Conservation (phyloP, 2,888 invertebrate genomes). For the Hymenopus coronatus region DNA sequence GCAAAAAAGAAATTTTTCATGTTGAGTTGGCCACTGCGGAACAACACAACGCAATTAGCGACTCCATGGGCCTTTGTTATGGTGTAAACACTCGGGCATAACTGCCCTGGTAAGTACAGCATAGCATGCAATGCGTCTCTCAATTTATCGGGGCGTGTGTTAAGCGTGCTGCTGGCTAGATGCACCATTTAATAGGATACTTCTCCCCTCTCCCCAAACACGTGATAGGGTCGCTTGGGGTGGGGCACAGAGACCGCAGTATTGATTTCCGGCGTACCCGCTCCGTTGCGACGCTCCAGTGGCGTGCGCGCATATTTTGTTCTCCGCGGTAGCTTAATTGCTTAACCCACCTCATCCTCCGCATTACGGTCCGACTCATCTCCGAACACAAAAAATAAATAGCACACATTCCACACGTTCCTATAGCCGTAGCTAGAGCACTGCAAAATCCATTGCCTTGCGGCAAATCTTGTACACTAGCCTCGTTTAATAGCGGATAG, state of each 20-base stretch:
- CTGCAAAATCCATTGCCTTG: not conserved
- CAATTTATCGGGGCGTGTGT: not conserved
- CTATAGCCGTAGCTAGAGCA: not conserved
- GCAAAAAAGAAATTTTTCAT: not conserved
- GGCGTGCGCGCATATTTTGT: not conserved
- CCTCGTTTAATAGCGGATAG: too few species aligned
- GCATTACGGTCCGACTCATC: not conserved
- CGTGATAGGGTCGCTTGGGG: conserved; percentile 18
- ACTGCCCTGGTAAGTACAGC: not conserved
- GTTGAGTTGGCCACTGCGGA: not conserved
- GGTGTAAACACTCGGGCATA: not conserved
- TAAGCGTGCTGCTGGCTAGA: not conserved
- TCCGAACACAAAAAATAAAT: not conserved
- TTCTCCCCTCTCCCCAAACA: not conserved
- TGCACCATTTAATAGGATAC: conserved; percentile 11
- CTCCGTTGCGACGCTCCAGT: not conserved
- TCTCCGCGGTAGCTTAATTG: not conserved
- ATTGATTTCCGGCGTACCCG: conserved; percentile 35
- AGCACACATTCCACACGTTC: not conserved
- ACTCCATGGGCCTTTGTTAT: not conserved
- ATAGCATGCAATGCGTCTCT: not conserved
- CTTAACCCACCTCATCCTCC: not conserved
- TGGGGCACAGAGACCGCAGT: conserved; percentile 34
- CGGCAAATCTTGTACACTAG: too few species aligned
- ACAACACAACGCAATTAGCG: not conserved